These are phyloP conservation scores for Martes flavigula DNA, from an alignment of 2,797 vertebrate genomes.

Conservation along the genomic window DNA sequence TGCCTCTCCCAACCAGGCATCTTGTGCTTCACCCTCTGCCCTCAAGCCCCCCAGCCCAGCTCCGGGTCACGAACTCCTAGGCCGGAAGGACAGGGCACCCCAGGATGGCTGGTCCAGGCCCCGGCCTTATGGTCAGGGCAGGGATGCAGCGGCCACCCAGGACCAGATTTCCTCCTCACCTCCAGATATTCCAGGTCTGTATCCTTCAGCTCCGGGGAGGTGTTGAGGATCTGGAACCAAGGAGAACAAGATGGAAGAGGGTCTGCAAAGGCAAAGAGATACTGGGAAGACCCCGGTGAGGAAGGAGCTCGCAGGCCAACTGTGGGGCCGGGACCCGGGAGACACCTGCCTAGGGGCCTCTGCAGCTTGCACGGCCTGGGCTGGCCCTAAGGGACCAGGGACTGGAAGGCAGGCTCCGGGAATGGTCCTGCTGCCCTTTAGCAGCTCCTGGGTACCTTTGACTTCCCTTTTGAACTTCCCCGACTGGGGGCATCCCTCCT, in stretches of 20 bases:
- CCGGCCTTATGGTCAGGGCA: background rate
- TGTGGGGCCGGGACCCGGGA: background rate
- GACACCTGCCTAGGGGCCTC: background rate
- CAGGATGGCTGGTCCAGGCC: background rate
- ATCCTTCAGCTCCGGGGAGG: constrained; percentile 65
- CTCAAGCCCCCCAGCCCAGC: background rate
- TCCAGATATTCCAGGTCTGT: constrained; percentile 73
- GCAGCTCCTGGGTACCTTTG: background rate
- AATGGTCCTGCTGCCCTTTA: background rate
- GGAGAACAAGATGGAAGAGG: background rate
- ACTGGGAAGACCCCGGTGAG: background rate
- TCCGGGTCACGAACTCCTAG: background rate
- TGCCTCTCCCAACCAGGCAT: background rate
- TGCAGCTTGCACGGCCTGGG: background rate
- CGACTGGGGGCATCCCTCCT: background rate
- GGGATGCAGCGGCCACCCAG: background rate
- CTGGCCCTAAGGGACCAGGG: background rate
- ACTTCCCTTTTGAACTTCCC: background rate
- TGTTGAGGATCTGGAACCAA: constrained; percentile 69
- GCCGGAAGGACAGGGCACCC: background rate
- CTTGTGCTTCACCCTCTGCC: background rate
- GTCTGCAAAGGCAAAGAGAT: background rate
- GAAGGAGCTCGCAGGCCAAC: background rate
- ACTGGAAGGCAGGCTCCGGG: background rate
- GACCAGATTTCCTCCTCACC: background rate